Evolutionary conservation across 2,797 vertebrate genomes (phyloP).

Genomic region (Propithecus perrieri): DNA sequence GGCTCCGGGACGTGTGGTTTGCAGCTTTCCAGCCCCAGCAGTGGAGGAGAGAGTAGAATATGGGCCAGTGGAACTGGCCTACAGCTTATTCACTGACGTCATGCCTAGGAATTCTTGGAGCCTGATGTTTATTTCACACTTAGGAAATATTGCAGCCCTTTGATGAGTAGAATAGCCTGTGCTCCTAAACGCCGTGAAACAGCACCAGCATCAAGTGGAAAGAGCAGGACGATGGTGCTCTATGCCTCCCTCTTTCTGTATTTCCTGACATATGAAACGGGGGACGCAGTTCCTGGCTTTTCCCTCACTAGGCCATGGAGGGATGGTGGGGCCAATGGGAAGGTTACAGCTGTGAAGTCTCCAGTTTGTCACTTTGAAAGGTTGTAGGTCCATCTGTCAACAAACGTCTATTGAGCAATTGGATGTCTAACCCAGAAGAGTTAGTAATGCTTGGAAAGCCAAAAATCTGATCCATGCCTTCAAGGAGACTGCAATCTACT

Average conservation of each 20-base stretch:
- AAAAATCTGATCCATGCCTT: background rate
- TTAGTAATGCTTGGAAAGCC: background rate
- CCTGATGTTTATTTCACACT: background rate
- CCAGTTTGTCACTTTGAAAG: background rate
- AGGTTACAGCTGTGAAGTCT: background rate
- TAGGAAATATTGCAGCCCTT: background rate
- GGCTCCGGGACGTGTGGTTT: background rate
- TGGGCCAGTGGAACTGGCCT: background rate
- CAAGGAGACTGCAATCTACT: background rate
- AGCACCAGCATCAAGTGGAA: background rate
- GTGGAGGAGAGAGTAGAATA: too few relatives aligned
- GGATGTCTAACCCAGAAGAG: background rate
- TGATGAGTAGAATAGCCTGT: background rate
- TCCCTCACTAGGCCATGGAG: background rate
- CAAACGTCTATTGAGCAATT: background rate
- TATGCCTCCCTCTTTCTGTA: background rate
- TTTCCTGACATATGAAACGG: background rate
- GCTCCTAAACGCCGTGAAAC: background rate
- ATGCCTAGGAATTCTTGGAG: background rate
- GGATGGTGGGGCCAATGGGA: background rate
- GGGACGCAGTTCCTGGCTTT: too few relatives aligned
- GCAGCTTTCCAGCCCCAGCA: background rate
- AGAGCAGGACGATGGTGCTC: background rate
- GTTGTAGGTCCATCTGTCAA: background rate
- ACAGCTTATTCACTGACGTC: background rate